These are phyloP conservation scores for Aplocera efformata DNA, from an alignment of 2,888 invertebrate genomes.

Conservation along the genomic window DNA sequence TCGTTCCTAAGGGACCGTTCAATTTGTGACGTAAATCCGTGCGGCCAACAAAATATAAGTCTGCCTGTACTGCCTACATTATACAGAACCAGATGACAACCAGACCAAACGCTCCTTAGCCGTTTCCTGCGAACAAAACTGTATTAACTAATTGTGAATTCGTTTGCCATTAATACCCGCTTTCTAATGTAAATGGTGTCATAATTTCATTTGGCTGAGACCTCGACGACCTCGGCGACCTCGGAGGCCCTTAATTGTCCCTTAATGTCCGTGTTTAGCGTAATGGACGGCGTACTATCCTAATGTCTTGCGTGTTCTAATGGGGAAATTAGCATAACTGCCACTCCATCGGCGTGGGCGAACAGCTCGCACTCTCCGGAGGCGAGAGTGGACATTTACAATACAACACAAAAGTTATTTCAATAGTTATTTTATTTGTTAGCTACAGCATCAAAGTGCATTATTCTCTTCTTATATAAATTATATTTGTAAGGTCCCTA, in stretches of 20 bases:
- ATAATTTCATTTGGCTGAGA: slow-evolving; percentile 16
- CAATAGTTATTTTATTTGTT: no score
- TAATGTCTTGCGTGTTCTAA: slow-evolving; percentile 3
- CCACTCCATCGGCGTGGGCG: no score
- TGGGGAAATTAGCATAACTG: slow-evolving; percentile 2
- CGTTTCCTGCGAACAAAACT: neutral
- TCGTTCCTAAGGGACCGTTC: no score
- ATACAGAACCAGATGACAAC: slow-evolving; percentile 1
- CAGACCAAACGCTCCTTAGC: neutral
- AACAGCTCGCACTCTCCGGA: no score
- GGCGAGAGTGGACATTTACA: no score
- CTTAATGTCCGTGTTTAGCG: slow-evolving; percentile 1
- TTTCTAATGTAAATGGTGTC: slow-evolving; percentile 13
- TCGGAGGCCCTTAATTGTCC: slow-evolving; percentile 6
- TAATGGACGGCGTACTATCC: slow-evolving; percentile 4
- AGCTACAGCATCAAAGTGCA: no score
- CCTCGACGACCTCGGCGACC: slow-evolving; percentile 9
- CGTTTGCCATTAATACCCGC: slow-evolving; percentile 10
- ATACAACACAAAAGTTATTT: no score
- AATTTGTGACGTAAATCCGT: no score
- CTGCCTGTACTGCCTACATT: neutral
- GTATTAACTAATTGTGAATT: slow-evolving; percentile 13
- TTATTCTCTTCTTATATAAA: no score
- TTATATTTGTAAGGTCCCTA: no score
- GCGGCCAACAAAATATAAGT: no score